Evolutionary conservation across 2,113 vertebrate species (phyloP).

Genomic region (Chamaea fasciata): DNA sequence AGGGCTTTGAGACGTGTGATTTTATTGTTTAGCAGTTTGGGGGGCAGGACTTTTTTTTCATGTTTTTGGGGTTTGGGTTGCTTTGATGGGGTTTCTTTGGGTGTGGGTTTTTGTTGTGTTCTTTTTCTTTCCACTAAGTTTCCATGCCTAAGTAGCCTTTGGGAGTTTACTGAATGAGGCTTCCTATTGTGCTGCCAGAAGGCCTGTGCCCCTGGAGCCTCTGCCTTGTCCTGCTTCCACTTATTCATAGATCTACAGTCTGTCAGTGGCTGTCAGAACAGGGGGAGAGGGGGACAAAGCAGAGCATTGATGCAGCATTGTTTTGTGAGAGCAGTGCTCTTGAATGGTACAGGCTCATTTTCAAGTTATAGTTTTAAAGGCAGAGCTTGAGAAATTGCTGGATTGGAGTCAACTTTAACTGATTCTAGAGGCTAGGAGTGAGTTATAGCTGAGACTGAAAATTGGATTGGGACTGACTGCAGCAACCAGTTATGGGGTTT

Average conservation of each 20-base stretch:
- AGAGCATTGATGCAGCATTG: not conserved
- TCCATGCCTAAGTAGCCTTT: not conserved
- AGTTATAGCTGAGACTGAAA: not conserved
- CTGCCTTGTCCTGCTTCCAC: not conserved
- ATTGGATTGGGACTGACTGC: not conserved
- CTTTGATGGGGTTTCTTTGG: not conserved
- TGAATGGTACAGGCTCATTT: not conserved
- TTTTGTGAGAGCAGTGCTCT: not conserved
- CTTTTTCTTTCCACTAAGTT: not conserved
- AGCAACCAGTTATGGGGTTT: not conserved
- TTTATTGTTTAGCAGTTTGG: not conserved
- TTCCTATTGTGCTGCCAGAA: not conserved
- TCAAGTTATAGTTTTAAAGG: not conserved
- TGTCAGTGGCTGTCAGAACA: not conserved
- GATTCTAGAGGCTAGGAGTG: not conserved
- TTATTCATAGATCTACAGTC: not conserved
- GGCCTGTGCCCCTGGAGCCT: accelerated
- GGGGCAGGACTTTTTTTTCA: too few species aligned
- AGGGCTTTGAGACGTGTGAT: not conserved
- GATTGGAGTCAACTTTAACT: not conserved
- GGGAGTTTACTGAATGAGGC: not conserved
- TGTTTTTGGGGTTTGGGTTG: not conserved
- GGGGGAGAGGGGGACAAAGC: not conserved
- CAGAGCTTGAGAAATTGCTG: not conserved
- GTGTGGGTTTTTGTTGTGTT: not conserved